phyloP scores from a whole-genome alignment of 2,888 invertebrate species.

The Pheosia gnoma region DNA sequence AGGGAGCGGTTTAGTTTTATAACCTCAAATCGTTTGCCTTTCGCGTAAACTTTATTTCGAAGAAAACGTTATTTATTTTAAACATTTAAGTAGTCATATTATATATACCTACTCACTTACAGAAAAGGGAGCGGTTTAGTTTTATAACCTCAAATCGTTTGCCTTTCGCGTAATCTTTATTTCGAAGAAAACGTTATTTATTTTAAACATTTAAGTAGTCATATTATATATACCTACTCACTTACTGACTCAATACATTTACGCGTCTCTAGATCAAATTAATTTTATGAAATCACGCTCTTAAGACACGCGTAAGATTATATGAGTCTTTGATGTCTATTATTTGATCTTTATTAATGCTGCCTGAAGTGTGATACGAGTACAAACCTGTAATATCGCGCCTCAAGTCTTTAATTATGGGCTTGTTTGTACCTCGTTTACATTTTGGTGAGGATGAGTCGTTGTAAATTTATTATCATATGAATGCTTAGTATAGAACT shows the following conservation, averaged over 20 bases:
- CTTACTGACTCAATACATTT: not conserved
- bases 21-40: not conserved
- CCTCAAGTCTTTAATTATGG: not conserved
- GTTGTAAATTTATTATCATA: too few relatives aligned
- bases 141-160: not conserved
- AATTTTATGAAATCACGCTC: constrained; percentile 5
- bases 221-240: not conserved
- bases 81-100: not conserved
- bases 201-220: not conserved
- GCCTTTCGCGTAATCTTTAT: not conserved
- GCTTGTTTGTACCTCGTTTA: not conserved
- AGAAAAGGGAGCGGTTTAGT: not conserved
- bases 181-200: not conserved
- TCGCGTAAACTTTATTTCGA: not conserved
- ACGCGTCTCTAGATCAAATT: constrained; percentile 1
- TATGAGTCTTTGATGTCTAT: constrained; percentile 6
- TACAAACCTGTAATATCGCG: not conserved
- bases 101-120: not conserved
- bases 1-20: not conserved
- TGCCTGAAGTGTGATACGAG: not conserved
- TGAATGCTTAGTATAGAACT: too few relatives aligned
- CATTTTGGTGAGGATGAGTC: too few relatives aligned
- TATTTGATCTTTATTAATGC: constrained; percentile 4
- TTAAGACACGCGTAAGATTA: not conserved
- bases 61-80: not conserved